Base-by-base conservation (phyloP, 2,797 vertebrate genomes). In the Megalops cyprinoides region DNA sequence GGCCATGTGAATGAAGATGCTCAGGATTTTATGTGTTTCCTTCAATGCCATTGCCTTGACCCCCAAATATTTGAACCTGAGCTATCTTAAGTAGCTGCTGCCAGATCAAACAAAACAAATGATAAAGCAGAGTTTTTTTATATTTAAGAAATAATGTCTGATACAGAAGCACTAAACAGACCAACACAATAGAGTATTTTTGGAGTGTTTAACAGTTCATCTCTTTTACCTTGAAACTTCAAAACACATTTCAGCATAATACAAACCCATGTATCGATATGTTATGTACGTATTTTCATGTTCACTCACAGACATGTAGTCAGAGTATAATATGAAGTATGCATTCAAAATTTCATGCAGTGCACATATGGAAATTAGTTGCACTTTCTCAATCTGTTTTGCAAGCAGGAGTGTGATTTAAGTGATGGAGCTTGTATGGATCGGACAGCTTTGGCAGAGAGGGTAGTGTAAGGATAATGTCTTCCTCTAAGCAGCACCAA, bases 11-110 rank as follows among this genome's bases (percentile, higher is more conserved):
- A 23, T 12, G 55, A 31, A 74, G 10, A 74, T 46, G 44, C 74
- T 28, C 55, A 53, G 3, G 60, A 79, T 87, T 95, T 92, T 93
- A 94, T 92, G 10, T 51, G n/a, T 20, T 80, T 84, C 82, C 87
- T 89, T 93, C 94, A 95, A 93, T 93, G 94, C 83, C 94, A 90
- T 23, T 85, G 81, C 94, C 94, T 94, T 95, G 90, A 93, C 87
- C 88, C n/a, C 71, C 37, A 81, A 89, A 85, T 86, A 85, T 82
- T 84, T 86, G 53, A 74, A 77, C 83, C 84, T 82, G 78, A 37
- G 74, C 62, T 89, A 87, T 89, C 89, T 81, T 81, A 34, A 77
- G 42, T 75, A n/a, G 49, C 25, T 48, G 44, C 49, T 76, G 44
- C 58, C 56, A 81, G 53, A 18, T 6, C 28, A 81, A 65, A 74